Percentiles rank a stretch among this genome's conserved stretches.
Conservation (phyloP, 2,797 vertebrate genomes). For the Characodon lateralis region DNA sequence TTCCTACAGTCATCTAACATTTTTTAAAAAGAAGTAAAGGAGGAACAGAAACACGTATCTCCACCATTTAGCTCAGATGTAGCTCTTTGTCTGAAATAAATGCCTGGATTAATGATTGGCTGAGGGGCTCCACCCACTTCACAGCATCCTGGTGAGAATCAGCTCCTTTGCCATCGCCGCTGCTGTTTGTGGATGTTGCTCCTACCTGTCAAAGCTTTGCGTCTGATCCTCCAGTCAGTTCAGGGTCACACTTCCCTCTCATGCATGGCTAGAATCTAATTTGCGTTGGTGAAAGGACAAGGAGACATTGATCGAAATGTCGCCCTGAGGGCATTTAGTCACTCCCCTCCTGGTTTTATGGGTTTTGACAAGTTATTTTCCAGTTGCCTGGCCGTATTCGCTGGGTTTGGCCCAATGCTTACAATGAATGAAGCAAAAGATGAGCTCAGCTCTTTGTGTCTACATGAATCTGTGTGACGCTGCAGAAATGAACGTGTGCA, state of each 20-base stretch:
- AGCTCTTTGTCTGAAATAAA: slow-evolving; percentile 11
- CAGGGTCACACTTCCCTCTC: slow-evolving; percentile 79
- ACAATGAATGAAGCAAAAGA: slow-evolving; percentile 58
- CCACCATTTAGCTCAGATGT: not conserved
- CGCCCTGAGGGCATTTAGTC: slow-evolving; percentile 76
- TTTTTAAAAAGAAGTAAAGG: not conserved
- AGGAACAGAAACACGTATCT: not conserved
- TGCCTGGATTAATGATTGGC: not conserved
- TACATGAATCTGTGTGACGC: slow-evolving; percentile 12
- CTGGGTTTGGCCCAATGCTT: slow-evolving; percentile 74
- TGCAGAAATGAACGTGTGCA: slow-evolving; percentile 5
- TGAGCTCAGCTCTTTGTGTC: slow-evolving; percentile 25
- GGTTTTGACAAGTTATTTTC: slow-evolving; percentile 82
- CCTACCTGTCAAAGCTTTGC: slow-evolving; percentile 72
- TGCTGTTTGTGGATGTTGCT: slow-evolving; percentile 36
- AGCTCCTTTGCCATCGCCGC: slow-evolving; percentile 6
- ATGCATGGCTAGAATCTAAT: slow-evolving; percentile 82
- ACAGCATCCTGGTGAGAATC: slow-evolving; percentile 6
- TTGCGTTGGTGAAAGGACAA: slow-evolving; percentile 83
- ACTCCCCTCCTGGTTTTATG: slow-evolving; percentile 68
- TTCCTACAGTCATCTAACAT: not conserved
- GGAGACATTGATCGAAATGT: slow-evolving; percentile 87
- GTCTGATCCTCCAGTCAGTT: slow-evolving; percentile 78
- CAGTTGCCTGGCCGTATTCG: slow-evolving; percentile 63
- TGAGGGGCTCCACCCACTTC: not conserved